Percentiles rank a stretch among this genome's conserved stretches.
These are phyloP conservation scores for Morus bassanus DNA, from an alignment of 2,797 vertebrate species.

Conservation along the genomic window DNA sequence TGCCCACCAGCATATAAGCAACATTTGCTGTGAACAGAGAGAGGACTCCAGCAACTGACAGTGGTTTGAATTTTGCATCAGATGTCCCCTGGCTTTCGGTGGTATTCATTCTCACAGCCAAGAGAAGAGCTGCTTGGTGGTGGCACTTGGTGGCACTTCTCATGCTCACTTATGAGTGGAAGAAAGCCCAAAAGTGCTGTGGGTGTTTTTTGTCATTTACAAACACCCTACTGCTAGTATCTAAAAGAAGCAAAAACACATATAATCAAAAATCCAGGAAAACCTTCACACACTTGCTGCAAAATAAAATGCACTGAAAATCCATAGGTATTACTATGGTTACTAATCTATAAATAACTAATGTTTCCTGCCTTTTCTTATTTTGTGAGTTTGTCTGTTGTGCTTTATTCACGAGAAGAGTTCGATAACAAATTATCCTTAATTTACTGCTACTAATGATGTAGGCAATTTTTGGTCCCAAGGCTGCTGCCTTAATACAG, in stretches of 20 bases:
- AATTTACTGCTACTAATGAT: neutral
- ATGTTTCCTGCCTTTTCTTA: neutral
- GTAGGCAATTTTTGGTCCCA: neutral
- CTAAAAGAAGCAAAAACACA: neutral
- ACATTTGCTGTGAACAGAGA: neutral
- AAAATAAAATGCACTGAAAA: neutral
- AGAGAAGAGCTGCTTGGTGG: neutral
- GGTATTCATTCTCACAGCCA: neutral
- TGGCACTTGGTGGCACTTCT: neutral
- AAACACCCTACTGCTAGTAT: neutral
- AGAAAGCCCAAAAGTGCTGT: neutral
- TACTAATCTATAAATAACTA: conserved; percentile 14
- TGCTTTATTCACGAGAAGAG: neutral
- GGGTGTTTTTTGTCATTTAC: neutral
- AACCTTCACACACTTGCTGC: neutral
- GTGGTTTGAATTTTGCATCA: neutral
- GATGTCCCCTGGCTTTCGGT: neutral
- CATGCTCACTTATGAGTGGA: neutral
- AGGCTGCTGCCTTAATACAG: neutral
- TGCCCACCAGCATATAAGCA: neutral
- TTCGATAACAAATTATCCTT: conserved; percentile 47
- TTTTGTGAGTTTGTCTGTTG: neutral
- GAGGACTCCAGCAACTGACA: neutral
- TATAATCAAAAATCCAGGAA: neutral
- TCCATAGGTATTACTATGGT: conserved; percentile 24